A percentile compares a stretch with the other conserved stretches of the same genome.
Conservation (phyloP, 2,888 invertebrate genomes). For the Drosophila lutescens region DNA sequence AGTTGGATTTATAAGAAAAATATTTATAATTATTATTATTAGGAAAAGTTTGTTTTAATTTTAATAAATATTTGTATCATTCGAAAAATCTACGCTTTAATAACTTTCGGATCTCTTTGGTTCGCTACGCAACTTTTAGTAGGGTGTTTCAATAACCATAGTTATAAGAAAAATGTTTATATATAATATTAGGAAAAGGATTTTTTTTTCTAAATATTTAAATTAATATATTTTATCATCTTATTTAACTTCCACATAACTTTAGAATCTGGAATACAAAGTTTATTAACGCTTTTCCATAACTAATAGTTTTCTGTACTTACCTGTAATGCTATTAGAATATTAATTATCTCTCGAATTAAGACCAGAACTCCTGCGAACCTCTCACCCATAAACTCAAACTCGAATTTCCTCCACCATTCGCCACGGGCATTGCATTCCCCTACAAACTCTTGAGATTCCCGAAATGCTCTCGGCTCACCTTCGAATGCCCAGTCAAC, state of each 20-base stretch:
- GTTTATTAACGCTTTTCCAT: background rate
- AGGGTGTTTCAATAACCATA: slow-evolving; percentile 2
- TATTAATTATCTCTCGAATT: slow-evolving; percentile 15
- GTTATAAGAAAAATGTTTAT: background rate
- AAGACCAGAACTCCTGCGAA: background rate
- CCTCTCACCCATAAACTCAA: slow-evolving; percentile 13
- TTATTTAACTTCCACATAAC: too few relatives aligned
- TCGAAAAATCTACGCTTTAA: slow-evolving; percentile 60
- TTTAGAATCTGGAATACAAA: too few relatives aligned
- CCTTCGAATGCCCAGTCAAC: slow-evolving; percentile 29
- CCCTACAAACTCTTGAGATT: slow-evolving; percentile 25
- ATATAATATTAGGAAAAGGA: too few relatives aligned
- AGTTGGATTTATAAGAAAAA: too few relatives aligned
- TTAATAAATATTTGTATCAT: too few relatives aligned
- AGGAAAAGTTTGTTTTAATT: too few relatives aligned
- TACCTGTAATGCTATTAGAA: background rate
- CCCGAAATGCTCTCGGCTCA: slow-evolving; percentile 32
- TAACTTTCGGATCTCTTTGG: slow-evolving; percentile 46
- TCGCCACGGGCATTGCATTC: background rate
- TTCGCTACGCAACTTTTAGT: slow-evolving; percentile 38
- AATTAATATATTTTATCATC: too few relatives aligned
- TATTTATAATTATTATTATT: too few relatives aligned
- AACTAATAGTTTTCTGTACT: background rate
- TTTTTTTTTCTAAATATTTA: background rate
- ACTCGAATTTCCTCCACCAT: slow-evolving; percentile 9